phyloP scores from a whole-genome alignment of 2,797 vertebrate genomes.

The Varecia variegata region DNA sequence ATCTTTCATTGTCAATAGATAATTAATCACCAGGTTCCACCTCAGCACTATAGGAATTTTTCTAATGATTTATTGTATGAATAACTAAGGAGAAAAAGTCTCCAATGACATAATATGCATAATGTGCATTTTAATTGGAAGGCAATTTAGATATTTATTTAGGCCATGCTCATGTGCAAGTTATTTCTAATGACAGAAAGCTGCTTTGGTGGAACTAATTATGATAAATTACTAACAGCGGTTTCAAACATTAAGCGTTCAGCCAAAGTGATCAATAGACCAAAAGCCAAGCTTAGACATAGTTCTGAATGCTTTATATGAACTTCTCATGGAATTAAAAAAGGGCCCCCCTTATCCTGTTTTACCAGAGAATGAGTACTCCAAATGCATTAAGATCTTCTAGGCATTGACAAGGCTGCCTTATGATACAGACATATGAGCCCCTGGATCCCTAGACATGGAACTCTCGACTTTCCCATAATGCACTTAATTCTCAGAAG shows the following conservation, averaged over 20 bases:
- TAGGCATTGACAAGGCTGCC: neutral
- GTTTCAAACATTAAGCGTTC: conserved; percentile 63
- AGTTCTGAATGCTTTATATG: conserved; percentile 56
- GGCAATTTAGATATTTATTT: conserved; percentile 78
- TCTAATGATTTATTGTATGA: conserved; percentile 72
- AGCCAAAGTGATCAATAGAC: conserved; percentile 66
- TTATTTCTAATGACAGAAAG: conserved; percentile 79
- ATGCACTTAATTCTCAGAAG: conserved; percentile 78
- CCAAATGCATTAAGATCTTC: neutral
- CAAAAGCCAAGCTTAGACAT: conserved; percentile 61
- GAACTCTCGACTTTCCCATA: conserved; percentile 64
- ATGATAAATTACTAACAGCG: conserved; percentile 74
- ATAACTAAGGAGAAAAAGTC: conserved; percentile 76
- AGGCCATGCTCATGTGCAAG: conserved; percentile 70
- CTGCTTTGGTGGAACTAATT: conserved; percentile 81
- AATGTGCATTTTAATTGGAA: conserved; percentile 79
- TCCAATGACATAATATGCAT: conserved; percentile 71
- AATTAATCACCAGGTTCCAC: conserved; percentile 73
- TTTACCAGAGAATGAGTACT: conserved; percentile 10
- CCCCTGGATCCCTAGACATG: conserved; percentile 60
- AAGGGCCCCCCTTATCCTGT: neutral
- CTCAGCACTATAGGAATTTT: conserved; percentile 36
- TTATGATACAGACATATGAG: conserved; percentile 4
- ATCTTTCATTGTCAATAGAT: conserved; percentile 57
- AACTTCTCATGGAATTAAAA: conserved; percentile 69